phyloP scores from a whole-genome alignment of 2,797 vertebrate species.

The Diplodus puntazzo region DNA sequence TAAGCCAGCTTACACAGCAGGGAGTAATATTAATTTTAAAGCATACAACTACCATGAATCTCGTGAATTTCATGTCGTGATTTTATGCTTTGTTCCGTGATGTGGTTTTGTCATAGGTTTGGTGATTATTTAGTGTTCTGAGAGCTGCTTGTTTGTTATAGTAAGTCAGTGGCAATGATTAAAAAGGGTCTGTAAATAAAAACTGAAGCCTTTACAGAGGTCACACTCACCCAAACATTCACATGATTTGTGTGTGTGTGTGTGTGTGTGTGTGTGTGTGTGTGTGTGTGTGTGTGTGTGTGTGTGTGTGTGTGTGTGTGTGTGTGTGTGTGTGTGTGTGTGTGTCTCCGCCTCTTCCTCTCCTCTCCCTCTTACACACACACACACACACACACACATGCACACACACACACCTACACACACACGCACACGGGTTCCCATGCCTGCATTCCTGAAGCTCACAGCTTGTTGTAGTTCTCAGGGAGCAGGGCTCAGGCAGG shows the following conservation, averaged over 20 bases:
- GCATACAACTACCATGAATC: conserved; percentile 20
- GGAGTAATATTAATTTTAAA: conserved; percentile 52
- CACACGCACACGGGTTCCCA: conserved; percentile 42
- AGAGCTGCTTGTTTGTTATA: conserved; percentile 20
- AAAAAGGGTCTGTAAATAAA: conserved; percentile 26
- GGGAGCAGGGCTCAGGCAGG: conserved; percentile 42
- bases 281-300: background rate
- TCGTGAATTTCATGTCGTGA: background rate
- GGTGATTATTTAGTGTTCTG: conserved; percentile 8
- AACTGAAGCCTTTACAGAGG: conserved; percentile 23
- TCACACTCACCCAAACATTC: conserved; percentile 38
- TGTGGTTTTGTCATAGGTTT: conserved; percentile 1
- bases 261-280: background rate
- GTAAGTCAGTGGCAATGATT: conserved; percentile 32
- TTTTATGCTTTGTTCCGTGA: background rate
- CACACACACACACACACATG: conserved; percentile 17
- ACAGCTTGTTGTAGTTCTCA: conserved; percentile 64
- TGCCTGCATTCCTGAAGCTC: conserved; percentile 49
- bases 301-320: background rate
- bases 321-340: background rate
- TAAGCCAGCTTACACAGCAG: conserved; percentile 40
- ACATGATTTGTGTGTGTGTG: conserved; percentile 8
- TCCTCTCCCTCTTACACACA: no score
- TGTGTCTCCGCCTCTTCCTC: background rate
- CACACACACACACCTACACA: conserved; percentile 14